Base-by-base conservation (phyloP, 1,140 invertebrate genomes). In the Muscidifurax raptorellus region DNA sequence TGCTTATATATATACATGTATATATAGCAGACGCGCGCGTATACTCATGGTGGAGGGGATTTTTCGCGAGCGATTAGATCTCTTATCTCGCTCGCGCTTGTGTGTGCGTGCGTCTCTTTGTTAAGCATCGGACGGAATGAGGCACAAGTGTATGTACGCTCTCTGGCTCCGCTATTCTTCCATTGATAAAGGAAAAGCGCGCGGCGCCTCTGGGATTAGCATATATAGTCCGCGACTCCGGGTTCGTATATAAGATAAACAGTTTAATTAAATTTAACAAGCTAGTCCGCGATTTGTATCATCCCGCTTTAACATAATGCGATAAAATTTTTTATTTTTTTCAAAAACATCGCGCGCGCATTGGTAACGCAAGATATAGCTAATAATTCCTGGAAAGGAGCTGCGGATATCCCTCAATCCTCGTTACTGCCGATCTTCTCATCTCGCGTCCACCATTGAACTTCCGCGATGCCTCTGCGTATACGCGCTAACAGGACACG, bases 221-320 rank as follows among this genome's bases (percentile, higher is more conserved):
- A 76, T 76, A 66, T 22, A 44, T 30, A 22, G 67, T 30, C 27
- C 13, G 71, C 52, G 75, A 59, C 64, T 71, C 44, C 18, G 22
- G 25, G 27, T 52, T 18, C 30, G 10, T n/a, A n/a, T n/a, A 67
- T 44, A 76, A 74, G 80, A 66, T 82, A 82, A 74, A 66, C 71
- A 44, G 32, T 82, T 82, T 67, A 66, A 82, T 82, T 76, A 76
- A 82, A 75, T 82, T 82, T 75, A 82, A 82, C 52, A 25, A 82
- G 80, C 52, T 27, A 59, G 44, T 32, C 30, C 28, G 6, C 36
- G 78, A 80, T 36, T n/a, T 64, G 59, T 40, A 40, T 40, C 36
- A 10, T n/a, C n/a, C 36, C 36, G 6, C 10, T 40, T 40, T 40
- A 40, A 9, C 10, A 10, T 40, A 40, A n/a, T 9, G 36, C 36